Base-by-base conservation (phyloP, 1,140 invertebrate genomes). In the Holcopasites calliopsidis region DNA sequence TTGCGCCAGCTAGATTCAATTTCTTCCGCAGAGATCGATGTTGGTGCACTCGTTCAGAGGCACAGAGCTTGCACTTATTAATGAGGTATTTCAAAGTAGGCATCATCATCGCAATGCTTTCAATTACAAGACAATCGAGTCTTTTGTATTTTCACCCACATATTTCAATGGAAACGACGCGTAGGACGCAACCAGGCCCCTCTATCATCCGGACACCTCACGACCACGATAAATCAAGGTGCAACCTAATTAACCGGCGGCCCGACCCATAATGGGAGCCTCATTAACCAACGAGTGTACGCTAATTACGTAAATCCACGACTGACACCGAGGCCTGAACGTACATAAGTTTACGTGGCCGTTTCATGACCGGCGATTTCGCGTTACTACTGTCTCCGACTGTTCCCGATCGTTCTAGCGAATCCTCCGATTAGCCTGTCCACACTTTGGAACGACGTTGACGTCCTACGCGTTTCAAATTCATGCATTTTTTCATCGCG, bases 161-260 rank as follows among this genome's bases (percentile, higher is more conserved):
- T 55, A 21, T 35, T 55, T 54, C 16, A 47, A 60, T 38, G 55
- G 70, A 42, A 40, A 49, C 18, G 40, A 23, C 35, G 35, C 49
- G 44, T 50, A 52, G 70, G 38, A 35, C 11, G 71, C 49, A 52
- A 33, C 38, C 38, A 44, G 28, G 40, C 50, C 49, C 40, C 61
- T 57, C 61, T 55, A 66, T 66, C 61, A 40, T 57, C 54, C 71
- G 62, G 50, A 74, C 71, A 74, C 77, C 74, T 69, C 64, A 62
- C 72, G 40, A 85, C 79, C 72, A 80, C 40, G 78, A 88, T 88
- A 87, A 87, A 88, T 88, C 86, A 86, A 82, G 75, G 80, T 21
- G 80, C 79, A 83, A 83, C 80, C 85, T 87, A 87, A 88, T 88
- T 87, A 88, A 86, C 80, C 76, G 71, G 76, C 77, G 75, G 50